phyloP scores from a whole-genome alignment of 1,140 invertebrate genomes.

The Popillia japonica region DNA sequence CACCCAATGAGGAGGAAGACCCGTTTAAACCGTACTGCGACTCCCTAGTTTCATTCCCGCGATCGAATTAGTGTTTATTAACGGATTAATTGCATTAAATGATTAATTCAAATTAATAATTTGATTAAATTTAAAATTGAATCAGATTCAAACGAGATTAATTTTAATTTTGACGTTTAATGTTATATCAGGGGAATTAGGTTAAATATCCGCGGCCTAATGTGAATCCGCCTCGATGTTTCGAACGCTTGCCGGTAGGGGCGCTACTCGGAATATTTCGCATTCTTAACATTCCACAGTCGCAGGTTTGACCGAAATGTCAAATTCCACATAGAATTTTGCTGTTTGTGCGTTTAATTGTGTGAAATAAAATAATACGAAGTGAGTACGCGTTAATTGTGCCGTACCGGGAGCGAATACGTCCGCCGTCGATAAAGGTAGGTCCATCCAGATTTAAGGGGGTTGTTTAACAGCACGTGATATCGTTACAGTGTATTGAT shows the following conservation, averaged over 20 bases:
- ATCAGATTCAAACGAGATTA: background rate
- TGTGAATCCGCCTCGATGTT: conserved; percentile 48
- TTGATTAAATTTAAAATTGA: background rate
- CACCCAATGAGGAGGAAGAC: conserved; percentile 35
- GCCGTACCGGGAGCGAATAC: background rate
- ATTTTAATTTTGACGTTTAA: background rate
- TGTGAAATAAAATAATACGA: conserved; percentile 51
- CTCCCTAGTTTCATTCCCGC: background rate
- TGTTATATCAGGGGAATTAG: background rate
- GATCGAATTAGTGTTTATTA: background rate
- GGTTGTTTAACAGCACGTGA: conserved; percentile 44
- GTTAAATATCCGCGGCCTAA: conserved; percentile 19
- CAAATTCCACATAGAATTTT: conserved; percentile 62
- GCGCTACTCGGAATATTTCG: conserved; percentile 60
- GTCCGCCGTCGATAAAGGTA: conserved; percentile 3
- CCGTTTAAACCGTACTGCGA: background rate
- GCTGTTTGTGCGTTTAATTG: conserved; percentile 55
- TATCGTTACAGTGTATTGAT: conserved; percentile 45
- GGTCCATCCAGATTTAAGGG: conserved; percentile 33
- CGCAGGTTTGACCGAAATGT: conserved; percentile 62
- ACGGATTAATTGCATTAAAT: background rate
- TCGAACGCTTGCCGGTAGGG: conserved; percentile 56
- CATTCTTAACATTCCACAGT: conserved; percentile 60
- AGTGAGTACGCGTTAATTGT: background rate
- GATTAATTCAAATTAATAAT: background rate